A percentile compares a stretch with the other conserved stretches of the same genome.
phyloP scores from a whole-genome alignment of 2,113 vertebrate genomes.

The Hypocryptadius cinnamomeus region DNA sequence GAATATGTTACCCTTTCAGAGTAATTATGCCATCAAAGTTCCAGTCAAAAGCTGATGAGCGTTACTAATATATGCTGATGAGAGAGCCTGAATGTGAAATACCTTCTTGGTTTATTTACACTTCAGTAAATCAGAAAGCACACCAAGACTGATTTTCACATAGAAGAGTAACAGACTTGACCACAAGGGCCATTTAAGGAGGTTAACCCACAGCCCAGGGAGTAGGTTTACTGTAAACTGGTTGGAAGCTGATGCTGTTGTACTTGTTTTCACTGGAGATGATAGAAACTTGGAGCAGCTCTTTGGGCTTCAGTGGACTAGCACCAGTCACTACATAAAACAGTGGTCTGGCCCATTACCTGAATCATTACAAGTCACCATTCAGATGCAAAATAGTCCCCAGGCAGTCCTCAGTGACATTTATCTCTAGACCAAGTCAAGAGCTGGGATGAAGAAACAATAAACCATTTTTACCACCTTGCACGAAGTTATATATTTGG shows the following conservation, averaged over 20 bases:
- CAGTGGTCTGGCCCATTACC: background rate
- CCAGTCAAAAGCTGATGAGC: slow-evolving; percentile 38
- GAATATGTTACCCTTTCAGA: slow-evolving; percentile 44
- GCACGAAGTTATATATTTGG: background rate
- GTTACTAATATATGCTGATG: slow-evolving; percentile 41
- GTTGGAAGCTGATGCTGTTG: background rate
- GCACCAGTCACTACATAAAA: background rate
- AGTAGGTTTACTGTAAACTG: background rate
- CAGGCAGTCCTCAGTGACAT: background rate
- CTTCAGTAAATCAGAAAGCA: slow-evolving; percentile 10
- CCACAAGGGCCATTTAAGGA: background rate
- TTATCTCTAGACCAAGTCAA: background rate
- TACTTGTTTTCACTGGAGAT: background rate
- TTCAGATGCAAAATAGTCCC: background rate
- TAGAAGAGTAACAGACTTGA: background rate
- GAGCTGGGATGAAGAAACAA: background rate
- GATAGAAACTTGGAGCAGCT: background rate
- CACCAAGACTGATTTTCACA: background rate
- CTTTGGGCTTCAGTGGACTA: background rate
- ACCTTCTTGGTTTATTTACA: slow-evolving; percentile 16
- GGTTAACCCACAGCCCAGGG: background rate
- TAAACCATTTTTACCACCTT: background rate
- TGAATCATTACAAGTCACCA: background rate
- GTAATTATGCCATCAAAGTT: slow-evolving; percentile 50
- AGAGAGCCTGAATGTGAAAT: background rate